Percentiles rank a stretch among this genome's conserved stretches.
These are phyloP conservation scores for Coelopa frigida DNA, from an alignment of 1,140 invertebrate species.

Conservation along the genomic window DNA sequence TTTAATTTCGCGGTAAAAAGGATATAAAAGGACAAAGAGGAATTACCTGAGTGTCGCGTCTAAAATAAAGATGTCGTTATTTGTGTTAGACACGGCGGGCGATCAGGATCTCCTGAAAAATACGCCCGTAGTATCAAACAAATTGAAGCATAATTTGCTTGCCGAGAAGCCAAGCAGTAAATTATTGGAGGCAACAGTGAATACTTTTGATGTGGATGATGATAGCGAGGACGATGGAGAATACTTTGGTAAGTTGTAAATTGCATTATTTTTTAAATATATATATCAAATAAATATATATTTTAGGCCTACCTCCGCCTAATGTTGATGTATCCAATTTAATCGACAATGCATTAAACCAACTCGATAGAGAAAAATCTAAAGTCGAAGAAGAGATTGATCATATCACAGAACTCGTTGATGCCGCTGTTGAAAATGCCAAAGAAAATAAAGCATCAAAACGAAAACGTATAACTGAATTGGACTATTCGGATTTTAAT, in stretches of 20 bases:
- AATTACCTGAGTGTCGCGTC: no score
- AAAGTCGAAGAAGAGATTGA: conserved; percentile 16
- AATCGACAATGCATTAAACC: conserved; percentile 6
- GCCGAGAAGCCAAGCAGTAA: conserved; percentile 1
- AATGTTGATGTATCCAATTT: conserved; percentile 15
- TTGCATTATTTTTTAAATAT: not conserved
- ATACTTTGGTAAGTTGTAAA: conserved; percentile 21
- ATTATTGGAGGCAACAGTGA: not conserved
- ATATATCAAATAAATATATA: conserved; percentile 1
- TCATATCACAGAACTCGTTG: conserved; percentile 15
- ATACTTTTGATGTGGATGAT: conserved; percentile 12
- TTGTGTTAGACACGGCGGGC: conserved; percentile 36
- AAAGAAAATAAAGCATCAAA: conserved; percentile 23
- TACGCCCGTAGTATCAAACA: not conserved
- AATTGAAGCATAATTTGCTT: conserved; percentile 16
- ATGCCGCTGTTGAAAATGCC: conserved; percentile 15
- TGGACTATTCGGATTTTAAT: conserved; percentile 47
- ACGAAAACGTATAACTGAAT: conserved; percentile 43
- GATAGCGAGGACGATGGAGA: conserved; percentile 18
- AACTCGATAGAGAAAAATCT: conserved; percentile 4
- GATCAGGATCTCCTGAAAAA: conserved; percentile 25
- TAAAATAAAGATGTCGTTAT: conserved; percentile 31
- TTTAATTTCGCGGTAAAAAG: not conserved
- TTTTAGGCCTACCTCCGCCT: conserved; percentile 17
- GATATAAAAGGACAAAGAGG: no score